phyloP scores from a whole-genome alignment of 2,113 vertebrate genomes.

The Calypte anna region DNA sequence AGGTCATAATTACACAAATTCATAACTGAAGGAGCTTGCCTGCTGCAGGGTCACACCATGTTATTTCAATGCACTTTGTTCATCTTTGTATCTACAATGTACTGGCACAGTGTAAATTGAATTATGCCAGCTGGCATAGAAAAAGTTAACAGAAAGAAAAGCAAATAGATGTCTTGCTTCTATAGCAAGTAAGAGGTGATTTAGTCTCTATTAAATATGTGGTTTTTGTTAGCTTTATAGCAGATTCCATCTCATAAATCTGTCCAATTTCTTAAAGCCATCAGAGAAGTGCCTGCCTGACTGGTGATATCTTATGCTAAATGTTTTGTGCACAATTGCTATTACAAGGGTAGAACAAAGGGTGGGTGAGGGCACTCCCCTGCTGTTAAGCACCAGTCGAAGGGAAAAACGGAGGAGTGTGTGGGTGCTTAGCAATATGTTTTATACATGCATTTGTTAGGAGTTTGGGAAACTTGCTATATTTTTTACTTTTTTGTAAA shows the following conservation, averaged over 20 bases:
- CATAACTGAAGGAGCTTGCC: neutral
- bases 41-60: neutral
- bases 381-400: neutral
- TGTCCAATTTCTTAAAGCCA: neutral
- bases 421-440: neutral
- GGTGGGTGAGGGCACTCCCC: neutral
- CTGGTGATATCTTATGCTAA: neutral
- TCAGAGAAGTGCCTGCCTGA: neutral
- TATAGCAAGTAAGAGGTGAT: neutral
- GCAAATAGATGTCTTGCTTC: neutral
- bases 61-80: neutral
- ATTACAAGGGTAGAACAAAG: neutral
- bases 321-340: neutral
- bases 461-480: neutral
- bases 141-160: neutral
- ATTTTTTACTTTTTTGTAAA: neutral
- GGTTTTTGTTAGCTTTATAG: neutral
- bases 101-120: neutral
- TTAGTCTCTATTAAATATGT: neutral
- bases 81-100: neutral
- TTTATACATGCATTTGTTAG: neutral
- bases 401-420: neutral
- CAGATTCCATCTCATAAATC: neutral
- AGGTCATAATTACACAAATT: no score
- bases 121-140: neutral